Percentiles rank a stretch among this genome's conserved stretches.
phyloP scores from a whole-genome alignment of 1,140 invertebrate genomes.

The Argopecten irradians region DNA sequence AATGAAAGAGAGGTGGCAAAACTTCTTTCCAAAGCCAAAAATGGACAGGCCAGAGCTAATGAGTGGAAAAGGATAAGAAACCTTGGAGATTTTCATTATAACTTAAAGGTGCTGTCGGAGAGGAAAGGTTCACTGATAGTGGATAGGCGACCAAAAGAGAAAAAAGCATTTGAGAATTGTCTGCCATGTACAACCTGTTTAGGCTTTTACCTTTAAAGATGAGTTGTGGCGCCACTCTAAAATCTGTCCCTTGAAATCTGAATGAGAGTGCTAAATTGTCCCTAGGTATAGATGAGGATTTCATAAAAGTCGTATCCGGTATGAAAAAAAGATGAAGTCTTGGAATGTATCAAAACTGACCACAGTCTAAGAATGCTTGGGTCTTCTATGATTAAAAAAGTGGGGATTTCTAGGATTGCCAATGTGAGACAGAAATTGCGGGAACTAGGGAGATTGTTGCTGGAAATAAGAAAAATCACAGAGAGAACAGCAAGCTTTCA shows the following conservation, averaged over 20 bases:
- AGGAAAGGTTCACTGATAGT: not conserved
- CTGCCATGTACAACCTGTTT: slow-evolving; percentile 5
- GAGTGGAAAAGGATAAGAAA: not conserved
- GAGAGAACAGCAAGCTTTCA: not conserved
- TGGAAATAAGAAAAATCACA: not conserved
- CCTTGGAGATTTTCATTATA: slow-evolving; percentile 29
- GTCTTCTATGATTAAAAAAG: not conserved
- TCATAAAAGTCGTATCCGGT: not conserved
- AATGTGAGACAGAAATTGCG: not conserved
- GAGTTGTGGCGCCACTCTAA: slow-evolving; percentile 7
- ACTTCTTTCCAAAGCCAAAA: not conserved
- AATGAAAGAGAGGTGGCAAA: not conserved
- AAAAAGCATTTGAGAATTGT: not conserved
- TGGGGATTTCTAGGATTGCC: not conserved
- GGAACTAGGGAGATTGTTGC: not conserved
- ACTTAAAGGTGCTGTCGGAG: not conserved
- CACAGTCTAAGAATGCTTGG: not conserved
- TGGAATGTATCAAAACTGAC: not conserved
- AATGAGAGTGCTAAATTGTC: not conserved
- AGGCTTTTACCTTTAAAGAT: not conserved
- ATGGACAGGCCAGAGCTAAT: not conserved
- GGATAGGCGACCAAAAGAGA: slow-evolving; percentile 7
- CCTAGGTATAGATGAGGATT: not conserved
- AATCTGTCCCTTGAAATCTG: not conserved
- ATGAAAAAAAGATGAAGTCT: not conserved